A percentile compares a stretch with the other conserved stretches of the same genome.
phyloP scores from a whole-genome alignment of 1,140 invertebrate species.

The Habropoda laboriosa region DNA sequence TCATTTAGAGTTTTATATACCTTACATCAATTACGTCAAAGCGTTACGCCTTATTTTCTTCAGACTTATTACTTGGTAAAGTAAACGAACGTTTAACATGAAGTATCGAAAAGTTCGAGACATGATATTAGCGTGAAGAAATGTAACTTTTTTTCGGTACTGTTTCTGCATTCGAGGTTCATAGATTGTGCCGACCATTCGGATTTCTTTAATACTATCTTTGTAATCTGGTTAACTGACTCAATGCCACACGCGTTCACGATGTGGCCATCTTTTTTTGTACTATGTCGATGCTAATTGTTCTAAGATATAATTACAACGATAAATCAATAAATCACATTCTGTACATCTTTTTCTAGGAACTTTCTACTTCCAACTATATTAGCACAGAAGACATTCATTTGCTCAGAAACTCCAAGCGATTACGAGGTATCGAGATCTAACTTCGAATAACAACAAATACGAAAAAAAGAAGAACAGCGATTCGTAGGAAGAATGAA shows the following conservation, averaged over 20 bases:
- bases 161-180: not conserved
- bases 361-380: constrained; percentile 59
- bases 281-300: constrained; percentile 58
- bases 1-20: not conserved
- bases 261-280: constrained; percentile 30
- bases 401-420: constrained; percentile 52
- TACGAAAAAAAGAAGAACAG: not conserved
- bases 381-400: constrained; percentile 59
- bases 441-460: constrained; percentile 48
- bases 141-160: constrained; percentile 3
- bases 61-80: not conserved
- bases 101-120: not conserved
- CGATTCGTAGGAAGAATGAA: not conserved
- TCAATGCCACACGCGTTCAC: constrained; percentile 10
- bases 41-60: not conserved
- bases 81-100: not conserved
- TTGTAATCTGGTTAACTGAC: constrained; percentile 15
- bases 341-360: constrained; percentile 50
- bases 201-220: constrained; percentile 5
- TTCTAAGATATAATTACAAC: constrained; percentile 46
- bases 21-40: not conserved
- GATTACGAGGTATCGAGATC: constrained; percentile 47
- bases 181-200: not conserved
- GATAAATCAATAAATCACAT: constrained; percentile 28
- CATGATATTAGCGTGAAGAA: not conserved